These are phyloP conservation scores for Crypturellus undulatus DNA, from an alignment of 2,113 vertebrate species.

Conservation along the genomic window DNA sequence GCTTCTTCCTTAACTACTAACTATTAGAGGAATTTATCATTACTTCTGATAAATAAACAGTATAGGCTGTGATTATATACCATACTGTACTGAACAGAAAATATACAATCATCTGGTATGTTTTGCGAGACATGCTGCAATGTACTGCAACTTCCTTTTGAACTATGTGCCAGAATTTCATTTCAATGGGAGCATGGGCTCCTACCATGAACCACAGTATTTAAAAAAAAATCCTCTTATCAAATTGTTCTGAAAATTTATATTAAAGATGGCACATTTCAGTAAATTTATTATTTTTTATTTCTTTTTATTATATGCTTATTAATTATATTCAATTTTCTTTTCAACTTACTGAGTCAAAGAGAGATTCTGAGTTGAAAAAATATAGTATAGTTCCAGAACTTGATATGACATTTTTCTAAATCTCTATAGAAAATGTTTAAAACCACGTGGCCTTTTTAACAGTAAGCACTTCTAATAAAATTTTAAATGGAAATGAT, in stretches of 20 bases:
- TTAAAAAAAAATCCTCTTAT: background rate
- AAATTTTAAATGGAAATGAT: background rate
- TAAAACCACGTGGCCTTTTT: background rate
- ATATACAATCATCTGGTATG: background rate
- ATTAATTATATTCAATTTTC: background rate
- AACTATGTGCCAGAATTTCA: background rate
- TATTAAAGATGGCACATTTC: background rate
- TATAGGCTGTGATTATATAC: background rate
- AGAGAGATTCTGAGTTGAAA: background rate
- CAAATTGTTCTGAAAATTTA: background rate
- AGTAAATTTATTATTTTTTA: background rate
- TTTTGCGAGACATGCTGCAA: background rate
- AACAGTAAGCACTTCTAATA: background rate
- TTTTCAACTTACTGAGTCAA: background rate
- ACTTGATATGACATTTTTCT: background rate
- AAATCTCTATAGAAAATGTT: background rate
- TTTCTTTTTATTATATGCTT: background rate
- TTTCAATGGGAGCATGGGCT: background rate
- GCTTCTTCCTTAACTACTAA: background rate
- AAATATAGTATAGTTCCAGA: background rate
- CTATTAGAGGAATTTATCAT: background rate
- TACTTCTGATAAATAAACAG: background rate
- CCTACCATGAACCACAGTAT: background rate
- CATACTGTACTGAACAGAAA: background rate
- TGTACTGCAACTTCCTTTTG: background rate